Evolutionary conservation across 2,113 vertebrate genomes (phyloP), one percentile per base, ranked within the genome.

Genomic region (Pantherophis guttatus): DNA sequence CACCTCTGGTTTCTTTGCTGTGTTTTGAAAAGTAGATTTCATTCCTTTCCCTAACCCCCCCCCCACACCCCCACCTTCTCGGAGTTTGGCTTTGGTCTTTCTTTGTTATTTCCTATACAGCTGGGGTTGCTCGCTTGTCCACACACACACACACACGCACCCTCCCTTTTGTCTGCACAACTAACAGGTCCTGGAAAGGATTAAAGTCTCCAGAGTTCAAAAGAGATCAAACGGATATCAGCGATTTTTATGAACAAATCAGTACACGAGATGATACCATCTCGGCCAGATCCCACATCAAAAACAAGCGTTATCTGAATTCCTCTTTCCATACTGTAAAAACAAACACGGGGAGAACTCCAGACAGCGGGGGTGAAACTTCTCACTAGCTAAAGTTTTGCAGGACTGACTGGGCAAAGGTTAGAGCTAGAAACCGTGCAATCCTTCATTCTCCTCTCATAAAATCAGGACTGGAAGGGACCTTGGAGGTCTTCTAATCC

Each of bases 161-260:
- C 24, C 24, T 26, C 93, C 29, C 1, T 93, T n/a, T 59, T 21
- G 90, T 93, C 90, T 94, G 58, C 59, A 92, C 89, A 90, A 93
- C 53, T 50, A 96, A 94, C 3, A 93, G 86, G 93, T 95, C 53
- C 89, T 94, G 93, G 93, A 92, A 95, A 91, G 94, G 95, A 95
- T 86, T 91, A 92, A 95, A 62, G 52, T 86, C 94, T 81, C 92
- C 89, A 39, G 39, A 94, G 92, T 91, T 94, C 50, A 97, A 95
- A 95, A 96, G 13, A 94, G 93, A 95, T 86, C 88, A 92, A 94
- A 93, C 0, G 11, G 94, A 8, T 53, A 91, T n/a, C 91, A 91
- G 55, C 9, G 33, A 96, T 91, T 94, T 62, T 95, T 90, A 70
- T 86, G 81, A 48, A 90, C 88, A 53, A 0, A 90, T 15, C 93